Evolutionary conservation across 2,113 vertebrate species (phyloP).

Genomic region (Rattus norvegicus): DNA sequence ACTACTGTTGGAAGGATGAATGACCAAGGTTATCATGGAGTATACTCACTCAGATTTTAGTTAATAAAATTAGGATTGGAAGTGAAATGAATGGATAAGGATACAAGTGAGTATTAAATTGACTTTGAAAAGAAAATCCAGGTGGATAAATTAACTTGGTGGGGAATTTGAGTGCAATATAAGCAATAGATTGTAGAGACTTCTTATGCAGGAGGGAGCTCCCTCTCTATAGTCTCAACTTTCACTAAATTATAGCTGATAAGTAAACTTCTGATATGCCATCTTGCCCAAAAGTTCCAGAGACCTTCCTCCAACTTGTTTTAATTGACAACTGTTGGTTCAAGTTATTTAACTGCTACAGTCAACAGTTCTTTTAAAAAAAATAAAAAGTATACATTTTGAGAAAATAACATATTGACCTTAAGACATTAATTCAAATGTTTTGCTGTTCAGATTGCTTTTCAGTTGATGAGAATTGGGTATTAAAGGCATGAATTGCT

Average conservation of each 20-base stretch:
- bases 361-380: not conserved
- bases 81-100: not conserved
- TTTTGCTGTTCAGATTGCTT: not conserved
- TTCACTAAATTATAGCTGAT: not conserved
- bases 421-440: not conserved
- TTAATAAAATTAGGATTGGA: not conserved
- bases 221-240: not conserved
- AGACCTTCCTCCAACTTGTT: not conserved
- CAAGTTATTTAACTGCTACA: not conserved
- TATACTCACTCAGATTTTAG: not conserved
- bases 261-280: not conserved
- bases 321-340: not conserved
- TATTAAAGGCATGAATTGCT: not conserved
- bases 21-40: too few species aligned
- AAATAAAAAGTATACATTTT: not conserved
- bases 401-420: not conserved
- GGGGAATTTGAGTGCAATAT: not conserved
- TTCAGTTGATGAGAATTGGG: not conserved
- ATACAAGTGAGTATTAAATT: not conserved
- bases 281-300: not conserved
- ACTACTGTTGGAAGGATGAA: not conserved
- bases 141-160: not conserved
- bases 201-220: not conserved
- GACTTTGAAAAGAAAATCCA: not conserved
- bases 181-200: not conserved